phyloP scores from a whole-genome alignment of 2,888 invertebrate species.

The Scelioninae gen. 1 region DNA sequence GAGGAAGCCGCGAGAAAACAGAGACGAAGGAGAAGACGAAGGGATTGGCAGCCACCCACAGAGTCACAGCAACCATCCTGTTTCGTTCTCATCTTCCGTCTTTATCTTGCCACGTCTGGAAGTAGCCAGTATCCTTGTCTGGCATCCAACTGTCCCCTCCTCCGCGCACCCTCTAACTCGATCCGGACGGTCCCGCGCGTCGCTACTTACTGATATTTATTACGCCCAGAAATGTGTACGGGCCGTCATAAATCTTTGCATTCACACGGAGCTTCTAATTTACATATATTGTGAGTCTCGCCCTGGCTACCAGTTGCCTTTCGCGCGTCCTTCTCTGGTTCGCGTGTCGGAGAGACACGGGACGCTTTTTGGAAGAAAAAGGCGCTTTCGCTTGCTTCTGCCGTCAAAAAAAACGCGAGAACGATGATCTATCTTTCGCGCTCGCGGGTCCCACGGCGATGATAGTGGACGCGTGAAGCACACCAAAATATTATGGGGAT shows the following conservation, averaged over 20 bases:
- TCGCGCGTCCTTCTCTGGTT: conserved; percentile 55
- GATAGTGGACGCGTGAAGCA: conserved; percentile 62
- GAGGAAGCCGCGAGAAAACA: conserved; percentile 46
- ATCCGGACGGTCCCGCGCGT: conserved; percentile 79
- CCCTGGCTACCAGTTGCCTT: conserved; percentile 48
- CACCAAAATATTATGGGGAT: conserved; percentile 50
- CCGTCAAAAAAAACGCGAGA: conserved; percentile 44
- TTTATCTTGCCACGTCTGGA: conserved; percentile 22
- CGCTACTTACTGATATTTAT: conserved; percentile 85
- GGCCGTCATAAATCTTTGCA: conserved; percentile 84
- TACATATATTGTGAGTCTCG: conserved; percentile 79
- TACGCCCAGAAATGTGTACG: conserved; percentile 84
- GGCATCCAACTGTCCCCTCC: too few relatives aligned
- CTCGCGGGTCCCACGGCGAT: conserved; percentile 60
- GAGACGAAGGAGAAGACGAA: conserved; percentile 66
- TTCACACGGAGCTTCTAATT: conserved; percentile 84
- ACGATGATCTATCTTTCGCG: conserved; percentile 51
- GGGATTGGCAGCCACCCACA: conserved; percentile 75
- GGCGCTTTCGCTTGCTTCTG: conserved; percentile 45
- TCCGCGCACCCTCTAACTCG: conserved; percentile 65
- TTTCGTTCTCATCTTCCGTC: conserved; percentile 64
- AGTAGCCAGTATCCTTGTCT: too few relatives aligned
- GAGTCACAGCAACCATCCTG: conserved; percentile 72
- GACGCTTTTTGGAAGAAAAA: conserved; percentile 62
- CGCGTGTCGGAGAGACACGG: conserved; percentile 58